phyloP scores from a whole-genome alignment of 1,140 invertebrate species.

The Meloidogyne chitwoodi region DNA sequence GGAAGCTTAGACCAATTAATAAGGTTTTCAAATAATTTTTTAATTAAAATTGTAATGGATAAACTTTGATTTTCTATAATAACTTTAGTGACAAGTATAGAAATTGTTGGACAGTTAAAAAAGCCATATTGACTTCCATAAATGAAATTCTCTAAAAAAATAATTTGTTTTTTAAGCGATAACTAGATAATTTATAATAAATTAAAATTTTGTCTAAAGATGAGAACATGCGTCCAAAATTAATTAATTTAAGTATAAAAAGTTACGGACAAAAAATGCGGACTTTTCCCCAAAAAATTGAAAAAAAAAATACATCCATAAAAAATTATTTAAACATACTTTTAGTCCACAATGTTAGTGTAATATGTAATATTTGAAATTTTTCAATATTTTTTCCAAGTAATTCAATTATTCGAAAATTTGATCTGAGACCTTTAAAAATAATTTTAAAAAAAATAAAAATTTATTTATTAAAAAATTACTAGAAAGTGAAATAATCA shows the following conservation, averaged over 20 bases:
- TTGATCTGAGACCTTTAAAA: background rate
- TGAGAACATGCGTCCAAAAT: too few species aligned
- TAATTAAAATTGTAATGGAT: background rate
- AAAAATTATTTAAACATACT: background rate
- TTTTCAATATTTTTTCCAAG: background rate
- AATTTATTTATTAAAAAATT: background rate
- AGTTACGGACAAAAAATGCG: too few species aligned
- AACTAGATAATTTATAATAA: too few species aligned
- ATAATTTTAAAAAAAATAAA: too few species aligned
- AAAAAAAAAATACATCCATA: too few species aligned
- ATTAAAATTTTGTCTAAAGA: too few species aligned
- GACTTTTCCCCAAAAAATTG: too few species aligned
- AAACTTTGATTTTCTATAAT: background rate
- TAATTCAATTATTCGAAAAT: background rate
- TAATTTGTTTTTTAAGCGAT: too few species aligned
- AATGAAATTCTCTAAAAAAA: background rate
- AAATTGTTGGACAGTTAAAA: background rate
- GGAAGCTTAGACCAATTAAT: background rate
- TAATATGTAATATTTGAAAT: background rate
- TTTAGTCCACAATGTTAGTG: background rate
- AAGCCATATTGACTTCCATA: background rate
- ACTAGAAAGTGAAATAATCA: background rate
- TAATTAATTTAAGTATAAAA: too few species aligned
- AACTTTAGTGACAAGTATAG: background rate
- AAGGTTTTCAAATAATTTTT: background rate